Conservation (phyloP, 2,888 invertebrate genomes). For the Meandrusa payeni region DNA sequence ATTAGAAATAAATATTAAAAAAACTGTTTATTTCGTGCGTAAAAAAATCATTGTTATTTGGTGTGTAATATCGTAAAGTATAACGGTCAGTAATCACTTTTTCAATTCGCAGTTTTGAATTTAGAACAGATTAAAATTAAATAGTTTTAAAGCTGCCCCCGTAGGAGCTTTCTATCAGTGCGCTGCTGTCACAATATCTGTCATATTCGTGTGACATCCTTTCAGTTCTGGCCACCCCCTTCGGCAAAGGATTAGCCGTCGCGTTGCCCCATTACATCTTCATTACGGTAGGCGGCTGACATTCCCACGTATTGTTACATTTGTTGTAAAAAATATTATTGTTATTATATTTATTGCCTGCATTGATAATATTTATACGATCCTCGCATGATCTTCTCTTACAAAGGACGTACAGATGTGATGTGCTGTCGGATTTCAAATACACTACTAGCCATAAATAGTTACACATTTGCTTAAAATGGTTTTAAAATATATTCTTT, state of each 20-base stretch:
- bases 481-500: too few species aligned
- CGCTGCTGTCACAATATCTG: slow-evolving; percentile 80
- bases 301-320: slow-evolving; percentile 50
- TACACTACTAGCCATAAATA: slow-evolving; percentile 35
- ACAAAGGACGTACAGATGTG: slow-evolving; percentile 52
- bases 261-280: slow-evolving; percentile 75
- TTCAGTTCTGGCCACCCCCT: slow-evolving; percentile 71
- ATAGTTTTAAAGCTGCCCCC: slow-evolving; percentile 15
- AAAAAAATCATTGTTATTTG: too few species aligned
- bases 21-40: too few species aligned
- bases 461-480: too few species aligned
- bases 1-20: too few species aligned
- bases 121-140: slow-evolving; percentile 10
- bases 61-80: too few species aligned
- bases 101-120: slow-evolving; percentile 2
- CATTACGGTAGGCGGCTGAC: slow-evolving; percentile 78
- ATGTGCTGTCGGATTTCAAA: slow-evolving; percentile 27
- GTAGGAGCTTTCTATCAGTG: slow-evolving; percentile 43
- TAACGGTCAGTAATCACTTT: slow-evolving; percentile 3
- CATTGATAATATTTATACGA: slow-evolving; percentile 70
- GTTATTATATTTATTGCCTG: slow-evolving; percentile 65
- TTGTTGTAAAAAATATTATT: slow-evolving; percentile 62
- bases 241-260: slow-evolving; percentile 69
- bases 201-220: slow-evolving; percentile 77
- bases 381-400: slow-evolving; percentile 60